Evolutionary conservation across 2,888 invertebrate genomes (phyloP).

Genomic region (Tetheella fluctuosa): DNA sequence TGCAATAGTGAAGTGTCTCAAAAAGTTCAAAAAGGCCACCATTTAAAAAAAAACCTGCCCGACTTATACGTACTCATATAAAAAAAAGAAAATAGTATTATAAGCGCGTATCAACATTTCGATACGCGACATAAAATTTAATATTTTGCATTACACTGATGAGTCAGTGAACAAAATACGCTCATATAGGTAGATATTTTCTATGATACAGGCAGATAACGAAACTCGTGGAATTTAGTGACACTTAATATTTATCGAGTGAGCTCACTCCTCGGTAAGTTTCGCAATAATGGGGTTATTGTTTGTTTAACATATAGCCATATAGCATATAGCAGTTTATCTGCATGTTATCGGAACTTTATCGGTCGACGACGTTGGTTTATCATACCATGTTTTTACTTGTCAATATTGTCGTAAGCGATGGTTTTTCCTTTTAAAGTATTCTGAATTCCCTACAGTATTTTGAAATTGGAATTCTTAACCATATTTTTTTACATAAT

Average conservation of each 20-base stretch:
- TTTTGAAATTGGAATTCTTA: background rate
- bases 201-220: constrained; percentile 1
- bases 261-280: constrained; percentile 16
- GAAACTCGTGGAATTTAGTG: background rate
- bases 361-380: constrained; percentile 31
- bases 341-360: constrained; percentile 29
- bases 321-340: constrained; percentile 23
- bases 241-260: constrained; percentile 10
- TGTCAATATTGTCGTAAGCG: background rate
- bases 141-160: background rate
- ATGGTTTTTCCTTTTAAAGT: background rate
- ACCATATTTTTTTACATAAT: too few species aligned
- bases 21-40: too few species aligned
- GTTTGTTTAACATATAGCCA: constrained; percentile 21
- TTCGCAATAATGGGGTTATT: constrained; percentile 26
- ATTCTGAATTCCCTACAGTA: background rate
- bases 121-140: background rate
- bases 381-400: constrained; percentile 21
- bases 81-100: too few species aligned
- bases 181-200: background rate
- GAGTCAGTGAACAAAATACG: background rate
- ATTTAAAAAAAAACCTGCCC: too few species aligned
- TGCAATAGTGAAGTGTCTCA: too few species aligned
- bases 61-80: too few species aligned
- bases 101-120: background rate